Evolutionary conservation across 2,113 vertebrate species (phyloP).

Genomic region (Orthonyx spaldingii): DNA sequence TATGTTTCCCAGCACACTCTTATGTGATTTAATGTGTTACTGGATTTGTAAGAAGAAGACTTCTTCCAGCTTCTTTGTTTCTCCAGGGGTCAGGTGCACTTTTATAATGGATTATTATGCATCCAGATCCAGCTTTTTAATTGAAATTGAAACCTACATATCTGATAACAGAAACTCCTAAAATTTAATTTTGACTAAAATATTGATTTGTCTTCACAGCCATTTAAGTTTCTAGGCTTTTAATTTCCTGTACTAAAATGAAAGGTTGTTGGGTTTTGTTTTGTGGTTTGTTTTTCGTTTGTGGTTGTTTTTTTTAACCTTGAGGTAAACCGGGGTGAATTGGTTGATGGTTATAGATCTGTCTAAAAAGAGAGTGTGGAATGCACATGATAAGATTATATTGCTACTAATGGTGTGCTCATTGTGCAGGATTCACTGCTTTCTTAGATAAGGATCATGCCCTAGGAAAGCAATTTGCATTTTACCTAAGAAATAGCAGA

Average conservation of each 20-base stretch:
- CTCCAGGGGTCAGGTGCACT: not conserved
- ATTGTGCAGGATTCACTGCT: not conserved
- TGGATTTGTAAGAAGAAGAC: not conserved
- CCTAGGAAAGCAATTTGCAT: not conserved
- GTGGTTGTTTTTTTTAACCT: not conserved
- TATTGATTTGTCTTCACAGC: not conserved
- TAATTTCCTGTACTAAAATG: not conserved
- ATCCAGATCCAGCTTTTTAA: not conserved
- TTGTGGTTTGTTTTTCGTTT: too few relatives aligned
- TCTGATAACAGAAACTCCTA: not conserved
- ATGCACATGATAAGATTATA: not conserved
- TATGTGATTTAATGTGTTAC: not conserved
- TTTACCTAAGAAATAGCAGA: not conserved
- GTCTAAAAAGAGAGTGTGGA: not conserved
- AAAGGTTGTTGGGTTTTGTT: not conserved
- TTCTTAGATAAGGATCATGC: not conserved
- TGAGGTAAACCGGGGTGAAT: not conserved
- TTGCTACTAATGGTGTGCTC: not conserved
- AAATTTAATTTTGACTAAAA: not conserved
- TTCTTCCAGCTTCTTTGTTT: not conserved
- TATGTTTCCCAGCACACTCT: not conserved
- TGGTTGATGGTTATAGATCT: not conserved
- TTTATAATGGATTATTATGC: not conserved
- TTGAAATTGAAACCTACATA: not conserved
- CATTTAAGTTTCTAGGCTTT: not conserved